A percentile compares a stretch with the other conserved stretches of the same genome.
phyloP scores from a whole-genome alignment of 2,797 vertebrate species.

The Melanotaenia trifasciata region DNA sequence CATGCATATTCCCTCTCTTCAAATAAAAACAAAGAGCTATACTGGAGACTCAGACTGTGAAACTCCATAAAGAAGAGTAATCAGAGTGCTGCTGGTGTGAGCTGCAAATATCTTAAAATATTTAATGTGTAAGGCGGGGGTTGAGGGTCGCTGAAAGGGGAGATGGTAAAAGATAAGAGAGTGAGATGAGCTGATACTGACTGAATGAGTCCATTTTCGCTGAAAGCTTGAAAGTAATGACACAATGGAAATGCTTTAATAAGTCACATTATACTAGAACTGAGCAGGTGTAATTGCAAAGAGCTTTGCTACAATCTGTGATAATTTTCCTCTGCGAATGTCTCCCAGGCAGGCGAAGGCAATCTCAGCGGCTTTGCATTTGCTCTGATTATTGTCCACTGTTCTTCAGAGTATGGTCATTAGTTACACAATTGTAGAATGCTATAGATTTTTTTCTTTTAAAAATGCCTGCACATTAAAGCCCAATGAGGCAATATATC shows the following conservation, averaged over 20 bases:
- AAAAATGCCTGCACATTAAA: constrained; percentile 58
- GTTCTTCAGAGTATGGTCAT: constrained; percentile 70
- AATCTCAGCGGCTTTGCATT: constrained; percentile 66
- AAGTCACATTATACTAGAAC: constrained; percentile 67
- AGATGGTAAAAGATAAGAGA: constrained; percentile 44
- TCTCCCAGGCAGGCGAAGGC: constrained; percentile 54
- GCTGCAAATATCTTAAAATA: constrained; percentile 51
- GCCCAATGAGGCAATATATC: constrained; percentile 67
- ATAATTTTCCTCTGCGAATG: constrained; percentile 70
- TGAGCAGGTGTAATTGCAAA: constrained; percentile 56
- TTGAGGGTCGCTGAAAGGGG: constrained; percentile 25
- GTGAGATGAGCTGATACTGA: constrained; percentile 53
- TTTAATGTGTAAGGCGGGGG: constrained; percentile 46
- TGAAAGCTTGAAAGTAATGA: constrained; percentile 71
- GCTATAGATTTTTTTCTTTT: constrained; percentile 50
- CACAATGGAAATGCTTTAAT: constrained; percentile 73
- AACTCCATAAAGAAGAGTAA: constrained; percentile 22
- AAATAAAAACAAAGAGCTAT: not conserved
- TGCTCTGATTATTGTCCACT: constrained; percentile 65
- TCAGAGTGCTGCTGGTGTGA: constrained; percentile 39
- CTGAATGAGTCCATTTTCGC: constrained; percentile 69
- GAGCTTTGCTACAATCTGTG: constrained; percentile 61
- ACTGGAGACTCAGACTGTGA: constrained; percentile 2
- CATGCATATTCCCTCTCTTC: not conserved
- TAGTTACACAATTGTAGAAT: constrained; percentile 71